Conservation (phyloP, 2,113 vertebrate species). For the Dasyornis broadbenti region DNA sequence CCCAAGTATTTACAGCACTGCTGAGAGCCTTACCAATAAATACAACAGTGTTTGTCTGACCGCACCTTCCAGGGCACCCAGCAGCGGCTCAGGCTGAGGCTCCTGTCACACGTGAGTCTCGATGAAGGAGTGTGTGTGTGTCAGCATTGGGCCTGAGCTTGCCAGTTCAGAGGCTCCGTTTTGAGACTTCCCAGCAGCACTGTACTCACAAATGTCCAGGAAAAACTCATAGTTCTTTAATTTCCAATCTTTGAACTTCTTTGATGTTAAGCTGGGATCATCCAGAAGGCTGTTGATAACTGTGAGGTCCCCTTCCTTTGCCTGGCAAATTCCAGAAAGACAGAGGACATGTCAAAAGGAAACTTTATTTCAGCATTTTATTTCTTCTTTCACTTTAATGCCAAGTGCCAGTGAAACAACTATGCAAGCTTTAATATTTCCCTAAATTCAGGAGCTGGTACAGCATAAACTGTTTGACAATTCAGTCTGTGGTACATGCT, state of each 20-base stretch:
- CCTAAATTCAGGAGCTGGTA: background rate
- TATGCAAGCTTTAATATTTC: background rate
- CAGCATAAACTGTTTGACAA: background rate
- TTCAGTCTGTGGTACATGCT: background rate
- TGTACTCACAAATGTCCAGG: conserved; percentile 88
- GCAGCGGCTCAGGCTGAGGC: background rate
- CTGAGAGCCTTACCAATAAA: conserved; percentile 79
- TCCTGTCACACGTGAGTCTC: conserved; percentile 82
- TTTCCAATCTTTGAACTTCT: conserved; percentile 90
- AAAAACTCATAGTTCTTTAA: conserved; percentile 88
- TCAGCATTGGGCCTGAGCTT: conserved; percentile 78
- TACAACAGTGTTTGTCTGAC: conserved; percentile 75
- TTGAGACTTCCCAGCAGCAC: conserved; percentile 71
- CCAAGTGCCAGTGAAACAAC: background rate
- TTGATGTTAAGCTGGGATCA: conserved; percentile 82
- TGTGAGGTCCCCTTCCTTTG: conserved; percentile 85
- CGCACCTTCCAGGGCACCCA: conserved; percentile 19
- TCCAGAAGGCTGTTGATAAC: conserved; percentile 83
- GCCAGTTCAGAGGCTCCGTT: conserved; percentile 81
- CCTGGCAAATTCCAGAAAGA: conserved; percentile 66
- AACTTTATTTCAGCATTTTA: background rate
- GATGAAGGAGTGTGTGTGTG: conserved; percentile 90
- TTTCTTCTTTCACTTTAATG: background rate
- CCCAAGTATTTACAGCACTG: conserved; percentile 82
- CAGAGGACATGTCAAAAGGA: background rate